Base-by-base conservation (phyloP, 2,888 invertebrate genomes). In the Lasius fuliginosus region DNA sequence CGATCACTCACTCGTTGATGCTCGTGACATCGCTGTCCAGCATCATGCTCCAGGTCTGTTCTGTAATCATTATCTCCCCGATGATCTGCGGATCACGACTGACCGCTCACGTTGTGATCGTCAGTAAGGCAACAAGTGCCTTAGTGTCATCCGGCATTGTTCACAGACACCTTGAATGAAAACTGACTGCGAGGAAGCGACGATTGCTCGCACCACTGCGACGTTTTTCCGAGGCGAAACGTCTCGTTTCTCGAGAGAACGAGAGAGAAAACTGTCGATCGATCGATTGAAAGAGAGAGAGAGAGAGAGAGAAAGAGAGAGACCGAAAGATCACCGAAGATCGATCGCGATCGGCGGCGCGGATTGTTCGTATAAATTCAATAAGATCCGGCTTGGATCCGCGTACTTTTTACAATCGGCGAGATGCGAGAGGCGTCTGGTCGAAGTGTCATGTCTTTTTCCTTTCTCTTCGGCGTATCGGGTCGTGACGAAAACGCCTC, bases 31-130 rank as follows among this genome's bases (percentile, higher is more conserved):
- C 95, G 90, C 93, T 94, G 92, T 95, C 95, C 94, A 95, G 94
- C 95, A 94, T 95, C 95, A 95, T 95, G 94, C 92, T 95, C 95
- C 95, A 95, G 91, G 95, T 95, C 92, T 95, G 95, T 93, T 95
- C 95, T 92, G 94, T 95, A 94, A 95, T 94, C 95, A 95, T 95
- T 94, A 94, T 95, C 94, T 93, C 92, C 89, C 89, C 90, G 90
- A 91, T 90, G 90, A 92, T 92, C 91, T 91, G 90, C 91, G 90
- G 90, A 90, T 90, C 79, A 77, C 91, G 90, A 89, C 87, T 89
- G 88, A 88, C 85, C 84, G 90, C 91, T 89, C 90, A 92, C 90
- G 88, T 86, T 87, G 91, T 91, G 90, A 90, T 91, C 87, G 89
- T 92, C 88, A 92, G 84, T 86, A 60, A 79, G 79, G 85, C 87